These are phyloP conservation scores for Lycophotia porphyrea DNA, from an alignment of 2,888 invertebrate species.

Conservation along the genomic window DNA sequence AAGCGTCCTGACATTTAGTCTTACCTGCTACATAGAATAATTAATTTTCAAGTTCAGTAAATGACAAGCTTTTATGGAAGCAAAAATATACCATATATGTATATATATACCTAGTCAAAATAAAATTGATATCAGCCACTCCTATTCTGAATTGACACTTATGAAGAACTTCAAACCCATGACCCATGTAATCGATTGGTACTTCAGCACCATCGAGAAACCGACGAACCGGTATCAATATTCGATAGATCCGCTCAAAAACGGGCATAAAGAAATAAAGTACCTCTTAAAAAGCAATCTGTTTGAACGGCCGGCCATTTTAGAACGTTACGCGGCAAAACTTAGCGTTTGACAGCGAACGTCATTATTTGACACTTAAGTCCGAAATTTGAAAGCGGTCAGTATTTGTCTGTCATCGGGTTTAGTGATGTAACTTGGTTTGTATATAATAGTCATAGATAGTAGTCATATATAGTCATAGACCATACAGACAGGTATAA, in stretches of 20 bases:
- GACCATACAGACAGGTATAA: not conserved
- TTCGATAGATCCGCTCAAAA: slow-evolving; percentile 39
- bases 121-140: not conserved
- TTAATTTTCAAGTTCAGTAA: not conserved
- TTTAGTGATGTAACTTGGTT: slow-evolving; percentile 31
- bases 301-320: slow-evolving; percentile 47
- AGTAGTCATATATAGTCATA: too few relatives aligned
- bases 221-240: slow-evolving; percentile 41
- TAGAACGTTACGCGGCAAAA: slow-evolving; percentile 52
- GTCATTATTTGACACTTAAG: slow-evolving; percentile 49
- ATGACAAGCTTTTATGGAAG: not conserved
- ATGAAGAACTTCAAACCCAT: slow-evolving; percentile 12
- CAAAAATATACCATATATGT: too few relatives aligned
- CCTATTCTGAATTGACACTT: slow-evolving; percentile 5
- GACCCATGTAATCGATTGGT: slow-evolving; percentile 26
- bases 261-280: slow-evolving; percentile 31
- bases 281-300: slow-evolving; percentile 55
- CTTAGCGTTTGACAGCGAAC: slow-evolving; percentile 35
- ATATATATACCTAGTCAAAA: not conserved
- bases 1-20: not conserved
- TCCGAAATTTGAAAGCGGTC: slow-evolving; percentile 49
- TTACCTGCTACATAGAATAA: not conserved
- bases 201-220: slow-evolving; percentile 21
- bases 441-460: slow-evolving; percentile 3
- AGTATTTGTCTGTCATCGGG: slow-evolving; percentile 34